Base-by-base conservation (phyloP, 2,113 vertebrate genomes). In the Sardina pilchardus region DNA sequence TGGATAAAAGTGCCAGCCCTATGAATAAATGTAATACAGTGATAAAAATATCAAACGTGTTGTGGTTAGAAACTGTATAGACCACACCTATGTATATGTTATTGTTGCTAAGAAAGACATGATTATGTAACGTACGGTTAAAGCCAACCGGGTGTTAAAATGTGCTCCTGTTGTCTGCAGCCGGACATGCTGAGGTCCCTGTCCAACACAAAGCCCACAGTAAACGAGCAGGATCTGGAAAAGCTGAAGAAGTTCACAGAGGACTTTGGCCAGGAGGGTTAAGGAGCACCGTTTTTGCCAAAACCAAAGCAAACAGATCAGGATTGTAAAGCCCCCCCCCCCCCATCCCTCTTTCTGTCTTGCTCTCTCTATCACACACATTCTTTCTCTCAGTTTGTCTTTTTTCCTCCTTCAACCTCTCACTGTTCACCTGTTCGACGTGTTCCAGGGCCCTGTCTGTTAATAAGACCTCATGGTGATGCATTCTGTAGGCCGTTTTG, bases 241-340 rank as follows among this genome's bases (percentile, higher is more conserved):
- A 99, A 99, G 90, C 93, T 99, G 89, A 98, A 93, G 96, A 99
- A 99, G 93, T 99, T 99, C 94, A 99, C 98, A 92, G 96, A 99
- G 85, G 98, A 99, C 89, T 99, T 99, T 93, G 98, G 98, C 90
- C 98, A 99, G 91, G 98, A 99, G 93, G 98, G 98, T 92, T 99
- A 96, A 96, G 90, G 88, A 21, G 85, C 59, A 39, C 89, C 84
- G 93, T 24, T 82, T 84, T 80, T 84, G 63, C 34, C 19, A 9
- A 86, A 92, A 92, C 92, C 92, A 91, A 94, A 95, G 92, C 90
- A 91, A 91, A 91, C 63, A 63, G 88, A 86, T 91, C 91, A 85
- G 90, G 89, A 93, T 93, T 89, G 88, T 94, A 85, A 90, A 82
- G 43, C 85, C 44, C 84, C 90, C 84, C 81, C n/a, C 89, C 84